Evolutionary conservation across 2,888 invertebrate species (phyloP), one percentile per base, ranked within the genome.

Genomic region (Plemyria rubiginata): DNA sequence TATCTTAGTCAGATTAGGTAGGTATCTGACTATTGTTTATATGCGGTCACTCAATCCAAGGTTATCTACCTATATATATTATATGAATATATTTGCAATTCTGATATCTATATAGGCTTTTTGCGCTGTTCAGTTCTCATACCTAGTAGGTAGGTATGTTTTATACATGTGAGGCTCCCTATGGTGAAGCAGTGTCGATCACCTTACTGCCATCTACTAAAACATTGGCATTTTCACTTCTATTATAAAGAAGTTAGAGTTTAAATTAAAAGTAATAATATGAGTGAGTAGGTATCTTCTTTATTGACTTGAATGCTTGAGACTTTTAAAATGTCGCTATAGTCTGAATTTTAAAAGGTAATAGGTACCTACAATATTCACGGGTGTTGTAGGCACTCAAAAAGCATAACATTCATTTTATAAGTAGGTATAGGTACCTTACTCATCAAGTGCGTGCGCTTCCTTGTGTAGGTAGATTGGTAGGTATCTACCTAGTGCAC

Each of bases 31-130:
- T n/a, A n/a, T n/a, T 32, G 46, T 59, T 36, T 52, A 55, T 51
- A 59, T 16, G 43, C 55, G 84, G 83, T 86, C 86, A 87, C 77
- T 80, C 74, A 80, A 79, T 74, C 84, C 90, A 91, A 91, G 91
- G 91, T 91, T 90, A 38, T 11, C 3, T 38, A 88, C 81, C n/a
- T n/a, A n/a, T n/a, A n/a, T n/a, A n/a, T n/a, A n/a, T n/a, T n/a
- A n/a, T n/a, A n/a, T 76, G 80, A 81, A 81, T 81, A 82, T 73
- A 86, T 90, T 87, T 84, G 82, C 84, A 88, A 82, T 86, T 82
- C 77, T 84, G 84, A 91, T 91, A n/a, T n/a, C n/a, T n/a, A n/a
- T n/a, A 76, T 76, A 68, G 71, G 79, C 79, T 86, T 89, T 90
- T 88, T 88, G 88, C 88, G 82, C 75, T 79, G 83, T 79, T 81